phyloP scores from a whole-genome alignment of 1,140 invertebrate genomes.

The Acyrthosiphon pisum region DNA sequence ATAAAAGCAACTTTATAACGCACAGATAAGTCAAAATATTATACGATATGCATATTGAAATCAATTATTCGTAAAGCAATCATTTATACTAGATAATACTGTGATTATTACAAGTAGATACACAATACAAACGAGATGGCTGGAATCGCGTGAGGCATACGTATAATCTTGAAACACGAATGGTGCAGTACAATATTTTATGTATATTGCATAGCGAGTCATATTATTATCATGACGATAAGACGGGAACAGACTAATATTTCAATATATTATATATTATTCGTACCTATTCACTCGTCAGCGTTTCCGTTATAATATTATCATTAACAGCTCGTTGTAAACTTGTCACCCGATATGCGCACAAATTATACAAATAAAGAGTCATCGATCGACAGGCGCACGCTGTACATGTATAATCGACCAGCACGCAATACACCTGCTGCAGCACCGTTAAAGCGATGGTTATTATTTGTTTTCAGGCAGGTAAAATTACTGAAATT shows the following conservation, averaged over 20 bases:
- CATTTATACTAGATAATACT: not conserved
- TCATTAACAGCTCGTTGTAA: not conserved
- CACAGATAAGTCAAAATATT: not conserved
- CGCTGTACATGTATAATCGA: not conserved
- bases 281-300: not conserved
- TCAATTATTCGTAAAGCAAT: not conserved
- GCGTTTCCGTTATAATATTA: constrained; percentile 16
- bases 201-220: not conserved
- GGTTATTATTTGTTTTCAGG: not conserved
- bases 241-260: not conserved
- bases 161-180: not conserved
- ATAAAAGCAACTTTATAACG: not conserved
- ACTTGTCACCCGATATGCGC: not conserved
- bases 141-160: not conserved
- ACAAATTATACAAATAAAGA: not conserved
- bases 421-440: not conserved
- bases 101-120: not conserved
- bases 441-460: not conserved
- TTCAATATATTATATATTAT: not conserved
- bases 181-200: not conserved
- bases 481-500: not conserved
- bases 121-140: not conserved
- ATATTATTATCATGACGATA: not conserved
- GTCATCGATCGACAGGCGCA: not conserved
- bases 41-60: not conserved